Evolutionary conservation across 2,113 vertebrate species (phyloP).

Genomic region (Ctenomys sociabilis): DNA sequence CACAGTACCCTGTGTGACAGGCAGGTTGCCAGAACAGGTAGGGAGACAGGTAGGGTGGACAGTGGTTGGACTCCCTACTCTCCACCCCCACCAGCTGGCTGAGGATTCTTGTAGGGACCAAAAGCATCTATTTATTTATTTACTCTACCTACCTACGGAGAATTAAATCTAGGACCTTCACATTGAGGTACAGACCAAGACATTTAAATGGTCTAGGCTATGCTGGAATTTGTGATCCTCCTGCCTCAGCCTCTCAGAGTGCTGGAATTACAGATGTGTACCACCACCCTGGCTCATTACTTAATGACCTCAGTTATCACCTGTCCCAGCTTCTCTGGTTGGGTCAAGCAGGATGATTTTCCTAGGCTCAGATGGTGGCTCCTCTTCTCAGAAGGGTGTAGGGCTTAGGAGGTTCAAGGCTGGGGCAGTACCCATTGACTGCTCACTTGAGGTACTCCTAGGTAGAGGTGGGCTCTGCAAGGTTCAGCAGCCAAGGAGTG

Average conservation of each 20-base stretch:
- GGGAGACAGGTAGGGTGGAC: too few species aligned
- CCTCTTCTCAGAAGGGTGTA: neutral
- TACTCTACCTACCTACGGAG: too few species aligned
- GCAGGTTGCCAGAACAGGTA: neutral
- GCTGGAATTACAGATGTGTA: neutral
- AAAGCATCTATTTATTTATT: neutral
- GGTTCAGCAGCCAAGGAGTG: neutral
- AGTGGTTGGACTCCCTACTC: neutral
- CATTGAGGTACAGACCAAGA: neutral
- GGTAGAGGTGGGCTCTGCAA: neutral
- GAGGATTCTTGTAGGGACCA: neutral
- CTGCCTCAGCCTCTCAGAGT: neutral
- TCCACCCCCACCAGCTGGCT: neutral
- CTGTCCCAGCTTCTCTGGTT: neutral
- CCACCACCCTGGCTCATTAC: neutral
- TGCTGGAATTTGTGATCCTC: neutral
- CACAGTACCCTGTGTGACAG: neutral
- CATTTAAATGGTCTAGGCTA: neutral
- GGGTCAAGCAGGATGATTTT: neutral
- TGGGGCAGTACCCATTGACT: too few species aligned
- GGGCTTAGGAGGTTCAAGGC: neutral
- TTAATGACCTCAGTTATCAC: neutral
- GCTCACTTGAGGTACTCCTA: neutral
- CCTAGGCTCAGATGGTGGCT: neutral
- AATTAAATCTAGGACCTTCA: neutral